phyloP scores from a whole-genome alignment of 2,797 vertebrate species.

The Lateolabrax maculatus region DNA sequence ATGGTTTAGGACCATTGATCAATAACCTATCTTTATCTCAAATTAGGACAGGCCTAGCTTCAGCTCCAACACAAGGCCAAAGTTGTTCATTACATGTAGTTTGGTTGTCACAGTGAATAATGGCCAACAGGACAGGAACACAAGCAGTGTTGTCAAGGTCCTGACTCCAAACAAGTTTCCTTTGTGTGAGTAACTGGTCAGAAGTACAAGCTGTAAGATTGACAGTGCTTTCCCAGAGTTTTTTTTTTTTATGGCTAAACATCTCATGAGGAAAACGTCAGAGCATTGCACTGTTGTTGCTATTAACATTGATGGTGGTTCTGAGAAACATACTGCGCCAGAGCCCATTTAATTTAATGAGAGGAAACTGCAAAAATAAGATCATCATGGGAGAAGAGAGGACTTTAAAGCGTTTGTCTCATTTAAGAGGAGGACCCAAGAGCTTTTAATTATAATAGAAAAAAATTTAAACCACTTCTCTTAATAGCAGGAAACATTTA shows the following conservation, averaged over 20 bases:
- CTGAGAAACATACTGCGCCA: constrained; percentile 26
- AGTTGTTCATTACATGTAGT: constrained; percentile 74
- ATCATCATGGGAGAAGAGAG: constrained; percentile 37
- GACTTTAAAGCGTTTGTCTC: constrained; percentile 55
- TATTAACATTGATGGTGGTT: constrained; percentile 21
- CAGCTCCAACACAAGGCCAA: constrained; percentile 53
- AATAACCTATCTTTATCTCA: constrained; percentile 74
- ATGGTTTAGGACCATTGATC: constrained; percentile 71
- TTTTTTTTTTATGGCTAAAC: neutral
- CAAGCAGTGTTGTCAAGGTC: constrained; percentile 54
- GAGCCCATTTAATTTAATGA: constrained; percentile 57
- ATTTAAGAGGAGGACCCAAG: constrained; percentile 35
- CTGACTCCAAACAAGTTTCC: constrained; percentile 54
- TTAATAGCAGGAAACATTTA: constrained; percentile 25
- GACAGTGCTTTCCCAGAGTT: constrained; percentile 13
- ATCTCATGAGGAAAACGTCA: constrained; percentile 10
- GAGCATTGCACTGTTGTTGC: constrained; percentile 30
- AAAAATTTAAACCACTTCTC: constrained; percentile 22
- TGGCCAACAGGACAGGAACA: constrained; percentile 61
- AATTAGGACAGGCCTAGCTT: constrained; percentile 64
- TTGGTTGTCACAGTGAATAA: constrained; percentile 75
- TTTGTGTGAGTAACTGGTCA: constrained; percentile 45
- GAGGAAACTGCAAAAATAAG: constrained; percentile 39
- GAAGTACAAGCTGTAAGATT: constrained; percentile 18
- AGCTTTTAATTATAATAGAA: constrained; percentile 51